phyloP scores from a whole-genome alignment of 1,140 invertebrate genomes.

The Drosophila navojoa region DNA sequence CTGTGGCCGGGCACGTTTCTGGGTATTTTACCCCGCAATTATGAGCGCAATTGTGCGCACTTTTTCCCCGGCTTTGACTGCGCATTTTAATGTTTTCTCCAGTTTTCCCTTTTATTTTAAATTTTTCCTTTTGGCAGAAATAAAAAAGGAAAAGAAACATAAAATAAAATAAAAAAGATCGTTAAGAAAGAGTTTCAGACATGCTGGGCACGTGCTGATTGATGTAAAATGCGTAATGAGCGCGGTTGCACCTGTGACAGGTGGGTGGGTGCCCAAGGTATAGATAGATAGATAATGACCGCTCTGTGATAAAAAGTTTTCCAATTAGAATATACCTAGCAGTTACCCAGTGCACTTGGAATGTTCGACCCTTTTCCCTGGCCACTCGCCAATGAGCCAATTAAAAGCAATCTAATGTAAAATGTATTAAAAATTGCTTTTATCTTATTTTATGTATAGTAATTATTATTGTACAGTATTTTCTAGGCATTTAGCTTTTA shows the following conservation, averaged over 20 bases:
- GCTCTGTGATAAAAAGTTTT: constrained; percentile 57
- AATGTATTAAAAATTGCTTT: neutral
- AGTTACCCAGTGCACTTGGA: constrained; percentile 24
- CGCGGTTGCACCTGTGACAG: constrained; percentile 64
- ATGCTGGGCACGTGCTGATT: constrained; percentile 80
- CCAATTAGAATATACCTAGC: constrained; percentile 70
- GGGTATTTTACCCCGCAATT: constrained; percentile 63
- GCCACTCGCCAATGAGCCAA: constrained; percentile 26
- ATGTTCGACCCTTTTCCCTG: constrained; percentile 8
- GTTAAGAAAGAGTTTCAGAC: constrained; percentile 60
- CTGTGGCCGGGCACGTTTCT: constrained; percentile 38
- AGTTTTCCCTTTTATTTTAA: constrained; percentile 11
- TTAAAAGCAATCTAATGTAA: constrained; percentile 28
- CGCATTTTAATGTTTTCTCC: constrained; percentile 63
- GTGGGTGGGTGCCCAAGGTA: constrained; percentile 19
- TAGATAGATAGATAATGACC: constrained; percentile 61
- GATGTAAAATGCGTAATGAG: constrained; percentile 81
- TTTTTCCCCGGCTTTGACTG: constrained; percentile 46
- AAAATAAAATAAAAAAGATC: constrained; percentile 17
- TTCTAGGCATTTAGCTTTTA: neutral
- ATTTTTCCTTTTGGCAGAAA: constrained; percentile 5
- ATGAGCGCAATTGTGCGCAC: constrained; percentile 68
- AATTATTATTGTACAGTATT: neutral
- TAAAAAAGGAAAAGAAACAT: neutral
- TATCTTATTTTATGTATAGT: neutral